Evolutionary conservation across 2,888 invertebrate species (phyloP), one percentile per base, ranked within the genome.

Genomic region (Ichneumoninae sp.): DNA sequence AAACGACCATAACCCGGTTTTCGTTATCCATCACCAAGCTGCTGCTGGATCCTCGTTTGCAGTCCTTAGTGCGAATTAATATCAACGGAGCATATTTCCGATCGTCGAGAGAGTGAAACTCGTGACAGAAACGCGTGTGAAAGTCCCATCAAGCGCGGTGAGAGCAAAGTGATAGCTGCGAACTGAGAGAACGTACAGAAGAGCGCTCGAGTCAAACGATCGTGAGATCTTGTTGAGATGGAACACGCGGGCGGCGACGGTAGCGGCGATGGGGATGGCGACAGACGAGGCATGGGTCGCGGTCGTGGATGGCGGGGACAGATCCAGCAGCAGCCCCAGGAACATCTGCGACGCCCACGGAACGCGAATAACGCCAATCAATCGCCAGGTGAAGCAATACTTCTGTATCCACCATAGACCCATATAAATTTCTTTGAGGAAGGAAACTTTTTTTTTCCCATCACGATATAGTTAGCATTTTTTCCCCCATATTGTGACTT

Each of bases 321-420:
- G 13, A 47, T 66, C 47, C 81, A 80, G 5, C 71, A 85, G 33
- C 77, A 57, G 47, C 50, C 75, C 5, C 89, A 87, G 44, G 88
- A 88, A 71, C 82, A 85, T 0, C 84, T 91, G 16, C 87, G 93
- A 52, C 89, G 92, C 84, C 92, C 93, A 3, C 90, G 90, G 66
- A 83, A 81, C 50, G 30, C 83, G 19, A 80, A 77, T 52, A 84
- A 77, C 68, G 72, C 85, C 13, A 71, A 82, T 57, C 85, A 81
- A 78, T 71, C 82, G 52, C 79, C 83, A 83, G 84, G 87, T 87
- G 44, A 57, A 68, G 72, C 19, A 13, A 57, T 57, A 4, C 10
- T 26, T 3, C 2, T 57, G 3, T 22, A 13, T 57, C 22, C 26
- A 57, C 22, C 22, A 5, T 22, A 22, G 26, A 57, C 22, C 22